These are phyloP conservation scores for Nanorana parkeri DNA, from an alignment of 2,113 vertebrate genomes.

Conservation along the genomic window DNA sequence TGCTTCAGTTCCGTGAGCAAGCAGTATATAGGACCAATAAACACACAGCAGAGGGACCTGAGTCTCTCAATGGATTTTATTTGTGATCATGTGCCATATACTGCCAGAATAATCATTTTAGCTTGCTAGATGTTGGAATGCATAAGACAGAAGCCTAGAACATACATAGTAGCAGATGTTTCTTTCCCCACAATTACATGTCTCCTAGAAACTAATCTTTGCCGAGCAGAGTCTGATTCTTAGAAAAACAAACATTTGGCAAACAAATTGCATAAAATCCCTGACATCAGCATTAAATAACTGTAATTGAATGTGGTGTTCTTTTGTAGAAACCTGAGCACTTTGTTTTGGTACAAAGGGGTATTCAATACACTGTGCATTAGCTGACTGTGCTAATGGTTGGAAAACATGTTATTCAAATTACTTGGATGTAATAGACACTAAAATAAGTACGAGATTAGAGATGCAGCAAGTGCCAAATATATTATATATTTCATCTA, in stretches of 20 bases:
- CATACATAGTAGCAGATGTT: slow-evolving; percentile 78
- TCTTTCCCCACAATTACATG: slow-evolving; percentile 64
- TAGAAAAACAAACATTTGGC: slow-evolving; percentile 74
- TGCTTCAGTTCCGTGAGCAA: too few relatives aligned
- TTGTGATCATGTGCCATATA: not conserved
- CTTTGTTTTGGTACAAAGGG: slow-evolving; percentile 7
- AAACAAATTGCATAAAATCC: slow-evolving; percentile 68
- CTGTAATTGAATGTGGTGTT: slow-evolving; percentile 63
- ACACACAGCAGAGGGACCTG: too few relatives aligned
- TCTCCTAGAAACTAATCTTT: slow-evolving; percentile 80
- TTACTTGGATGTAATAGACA: not conserved
- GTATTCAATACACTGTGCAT: slow-evolving; percentile 40
- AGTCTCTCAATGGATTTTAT: too few relatives aligned
- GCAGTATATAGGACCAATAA: too few relatives aligned
- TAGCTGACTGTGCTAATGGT: slow-evolving; percentile 36
- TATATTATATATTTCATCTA: too few relatives aligned
- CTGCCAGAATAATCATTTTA: not conserved
- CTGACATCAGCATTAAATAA: slow-evolving; percentile 69
- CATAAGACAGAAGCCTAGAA: slow-evolving; percentile 63
- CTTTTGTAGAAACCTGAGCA: slow-evolving; percentile 63
- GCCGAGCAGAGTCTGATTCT: slow-evolving; percentile 66
- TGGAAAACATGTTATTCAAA: not conserved
- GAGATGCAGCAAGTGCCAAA: too few relatives aligned
- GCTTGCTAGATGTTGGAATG: slow-evolving; percentile 54
- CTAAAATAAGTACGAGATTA: too few relatives aligned